A percentile compares a stretch with the other conserved stretches of the same genome.
phyloP scores from a whole-genome alignment of 2,113 vertebrate species.

The Rissa tridactyla region DNA sequence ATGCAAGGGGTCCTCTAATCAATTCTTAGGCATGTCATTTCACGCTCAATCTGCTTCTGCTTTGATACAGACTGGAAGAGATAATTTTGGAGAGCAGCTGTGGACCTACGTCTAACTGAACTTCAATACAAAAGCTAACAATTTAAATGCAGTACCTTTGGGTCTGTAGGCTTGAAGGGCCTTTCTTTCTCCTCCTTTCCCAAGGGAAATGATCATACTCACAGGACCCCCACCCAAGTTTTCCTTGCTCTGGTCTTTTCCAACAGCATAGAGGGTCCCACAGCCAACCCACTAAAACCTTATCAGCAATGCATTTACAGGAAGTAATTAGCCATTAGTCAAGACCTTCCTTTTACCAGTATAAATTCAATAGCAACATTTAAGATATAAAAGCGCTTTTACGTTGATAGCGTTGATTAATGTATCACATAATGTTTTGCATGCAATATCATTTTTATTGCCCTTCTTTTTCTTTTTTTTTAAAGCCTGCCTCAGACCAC shows the following conservation, averaged over 20 bases:
- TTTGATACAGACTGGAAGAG: background rate
- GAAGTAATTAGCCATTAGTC: constrained; percentile 17
- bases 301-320: background rate
- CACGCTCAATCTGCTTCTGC: background rate
- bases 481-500: background rate
- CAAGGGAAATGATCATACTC: background rate
- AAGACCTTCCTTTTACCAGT: background rate
- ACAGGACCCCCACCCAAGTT: background rate
- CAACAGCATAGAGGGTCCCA: background rate
- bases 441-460: background rate
- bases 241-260: background rate
- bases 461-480: background rate
- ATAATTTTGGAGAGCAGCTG: background rate
- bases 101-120: background rate
- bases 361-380: constrained; percentile 8
- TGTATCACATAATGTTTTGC: background rate
- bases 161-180: background rate
- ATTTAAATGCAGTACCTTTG: background rate
- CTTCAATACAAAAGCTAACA: background rate
- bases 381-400: constrained; percentile 5
- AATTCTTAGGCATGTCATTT: background rate
- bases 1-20: background rate
- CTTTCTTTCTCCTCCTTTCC: background rate
- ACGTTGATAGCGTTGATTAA: constrained; percentile 11
- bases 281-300: background rate